These are phyloP conservation scores for Manacus vitellinus DNA, from an alignment of 2,113 vertebrate genomes.

Conservation along the genomic window DNA sequence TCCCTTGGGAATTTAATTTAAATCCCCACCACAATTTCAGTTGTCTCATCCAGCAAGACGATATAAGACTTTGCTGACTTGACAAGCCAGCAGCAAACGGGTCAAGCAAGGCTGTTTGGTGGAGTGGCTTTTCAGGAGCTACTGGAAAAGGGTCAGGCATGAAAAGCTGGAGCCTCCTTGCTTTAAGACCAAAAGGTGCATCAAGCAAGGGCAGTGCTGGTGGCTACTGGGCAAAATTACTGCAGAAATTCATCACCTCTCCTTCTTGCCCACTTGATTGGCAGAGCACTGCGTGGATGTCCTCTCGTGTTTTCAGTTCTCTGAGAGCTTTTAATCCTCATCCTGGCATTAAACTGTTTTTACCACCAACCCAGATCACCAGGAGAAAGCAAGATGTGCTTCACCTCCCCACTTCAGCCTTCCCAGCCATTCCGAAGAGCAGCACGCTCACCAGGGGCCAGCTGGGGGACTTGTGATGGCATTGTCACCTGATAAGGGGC, in stretches of 20 bases:
- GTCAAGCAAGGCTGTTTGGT: neutral
- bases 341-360: neutral
- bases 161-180: neutral
- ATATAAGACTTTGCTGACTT: neutral
- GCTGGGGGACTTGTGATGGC: neutral
- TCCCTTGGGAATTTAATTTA: neutral
- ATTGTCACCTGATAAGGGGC: neutral
- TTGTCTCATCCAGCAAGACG: neutral
- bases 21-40: neutral
- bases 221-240: neutral
- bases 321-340: neutral
- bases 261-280: neutral
- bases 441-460: neutral
- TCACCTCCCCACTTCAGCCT: neutral
- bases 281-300: fast-evolving
- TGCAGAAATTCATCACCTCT: neutral
- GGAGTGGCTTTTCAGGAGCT: neutral
- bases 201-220: neutral
- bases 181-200: neutral
- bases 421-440: neutral
- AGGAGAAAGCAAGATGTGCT: neutral
- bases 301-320: neutral
- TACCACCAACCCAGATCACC: neutral
- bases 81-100: neutral
- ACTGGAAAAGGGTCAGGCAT: neutral